A percentile compares a stretch with the other conserved stretches of the same genome.
Conservation (phyloP, 2,888 invertebrate species). For the Lasioglossum oenotherae region DNA sequence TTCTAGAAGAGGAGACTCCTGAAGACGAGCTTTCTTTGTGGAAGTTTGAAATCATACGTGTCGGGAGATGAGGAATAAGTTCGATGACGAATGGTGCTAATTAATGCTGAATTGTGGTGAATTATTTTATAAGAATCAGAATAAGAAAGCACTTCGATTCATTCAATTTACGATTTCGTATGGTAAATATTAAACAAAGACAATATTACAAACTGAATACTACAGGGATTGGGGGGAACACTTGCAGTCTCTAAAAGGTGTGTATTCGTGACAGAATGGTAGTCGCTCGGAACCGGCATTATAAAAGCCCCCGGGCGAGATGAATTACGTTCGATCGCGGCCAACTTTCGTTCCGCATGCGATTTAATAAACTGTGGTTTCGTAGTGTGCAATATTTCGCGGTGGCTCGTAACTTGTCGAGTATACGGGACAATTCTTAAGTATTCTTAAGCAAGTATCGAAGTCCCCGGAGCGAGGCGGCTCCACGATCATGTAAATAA, state of each 20-base stretch:
- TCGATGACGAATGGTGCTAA: background rate
- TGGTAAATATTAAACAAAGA: too few relatives aligned
- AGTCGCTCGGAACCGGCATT: background rate
- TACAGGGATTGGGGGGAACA: background rate
- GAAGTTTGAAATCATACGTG: background rate
- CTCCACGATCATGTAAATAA: constrained; percentile 56
- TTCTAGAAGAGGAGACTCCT: background rate
- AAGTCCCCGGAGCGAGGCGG: constrained; percentile 15
- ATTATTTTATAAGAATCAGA: too few relatives aligned
- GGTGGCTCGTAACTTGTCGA: background rate
- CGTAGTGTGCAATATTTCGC: background rate
- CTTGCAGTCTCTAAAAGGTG: background rate
- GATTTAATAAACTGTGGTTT: constrained; percentile 7
- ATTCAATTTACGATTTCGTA: too few relatives aligned
- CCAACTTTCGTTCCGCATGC: background rate
- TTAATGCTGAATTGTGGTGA: too few relatives aligned
- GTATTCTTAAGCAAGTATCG: constrained; percentile 12
- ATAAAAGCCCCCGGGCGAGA: background rate
- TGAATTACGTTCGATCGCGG: background rate
- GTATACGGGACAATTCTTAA: constrained; percentile 18
- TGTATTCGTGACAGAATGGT: background rate
- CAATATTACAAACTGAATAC: background rate
- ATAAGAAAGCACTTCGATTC: too few relatives aligned
- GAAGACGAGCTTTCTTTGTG: background rate
- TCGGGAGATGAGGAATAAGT: background rate